A percentile compares a stretch with the other conserved stretches of the same genome.
Conservation (phyloP, 2,113 vertebrate genomes). For the Mesocricetus auratus region DNA sequence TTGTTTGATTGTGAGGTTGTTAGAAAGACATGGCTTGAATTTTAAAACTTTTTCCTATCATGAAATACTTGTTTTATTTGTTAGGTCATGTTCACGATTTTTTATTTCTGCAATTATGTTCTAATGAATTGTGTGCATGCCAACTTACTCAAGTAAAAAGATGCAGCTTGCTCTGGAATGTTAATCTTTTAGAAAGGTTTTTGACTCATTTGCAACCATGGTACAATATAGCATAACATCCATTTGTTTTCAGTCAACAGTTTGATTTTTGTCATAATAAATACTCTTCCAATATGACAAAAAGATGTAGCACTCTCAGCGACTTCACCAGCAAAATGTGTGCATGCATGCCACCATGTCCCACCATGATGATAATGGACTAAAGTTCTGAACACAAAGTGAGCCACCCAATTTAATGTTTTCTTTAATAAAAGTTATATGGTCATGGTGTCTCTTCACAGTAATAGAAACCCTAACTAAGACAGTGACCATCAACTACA, state of each 20-base stretch:
- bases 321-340: no score
- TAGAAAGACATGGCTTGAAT: slow-evolving; percentile 52
- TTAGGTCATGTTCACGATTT: slow-evolving; percentile 62
- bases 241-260: slow-evolving; percentile 67
- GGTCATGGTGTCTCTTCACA: no score
- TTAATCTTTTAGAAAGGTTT: slow-evolving; percentile 75
- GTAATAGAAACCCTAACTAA: no score
- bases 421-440: no score
- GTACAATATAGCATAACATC: slow-evolving; percentile 80
- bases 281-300: slow-evolving; percentile 82
- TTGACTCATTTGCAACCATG: slow-evolving; percentile 77
- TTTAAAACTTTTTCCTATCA: slow-evolving; percentile 66
- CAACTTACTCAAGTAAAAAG: slow-evolving; percentile 72
- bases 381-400: no score
- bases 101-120: slow-evolving; percentile 72
- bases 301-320: no score
- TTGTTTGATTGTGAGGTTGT: slow-evolving; percentile 68
- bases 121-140: slow-evolving; percentile 77
- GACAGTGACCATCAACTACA: no score
- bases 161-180: slow-evolving; percentile 79
- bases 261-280: slow-evolving; percentile 82
- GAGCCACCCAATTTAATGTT: no score
- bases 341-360: no score
- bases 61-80: slow-evolving; percentile 62
- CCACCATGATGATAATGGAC: no score